phyloP scores from a whole-genome alignment of 2,113 vertebrate genomes.

The Eptesicus fuscus region DNA sequence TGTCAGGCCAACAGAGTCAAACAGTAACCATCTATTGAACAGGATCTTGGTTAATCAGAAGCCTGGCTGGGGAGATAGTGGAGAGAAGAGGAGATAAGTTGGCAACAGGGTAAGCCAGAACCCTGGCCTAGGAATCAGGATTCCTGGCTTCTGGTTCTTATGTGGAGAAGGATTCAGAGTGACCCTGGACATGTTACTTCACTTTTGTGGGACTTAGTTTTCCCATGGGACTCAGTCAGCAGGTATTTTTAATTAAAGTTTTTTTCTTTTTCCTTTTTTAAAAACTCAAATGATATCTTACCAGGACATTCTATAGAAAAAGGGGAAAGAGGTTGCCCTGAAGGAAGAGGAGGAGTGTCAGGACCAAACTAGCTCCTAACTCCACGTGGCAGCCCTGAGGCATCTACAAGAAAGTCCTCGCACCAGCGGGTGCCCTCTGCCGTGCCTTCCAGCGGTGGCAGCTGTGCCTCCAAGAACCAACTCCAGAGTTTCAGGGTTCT shows the following conservation, averaged over 20 bases:
- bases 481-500: neutral
- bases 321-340: neutral
- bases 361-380: neutral
- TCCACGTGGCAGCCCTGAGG: neutral
- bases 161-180: neutral
- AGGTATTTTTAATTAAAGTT: neutral
- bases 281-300: neutral
- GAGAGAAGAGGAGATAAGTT: neutral
- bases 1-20: conserved; percentile 62
- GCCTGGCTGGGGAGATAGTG: conserved; percentile 51
- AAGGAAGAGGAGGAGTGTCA: neutral
- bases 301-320: neutral
- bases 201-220: conserved; percentile 29
- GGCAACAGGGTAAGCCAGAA: neutral
- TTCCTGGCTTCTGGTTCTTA: neutral
- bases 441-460: neutral
- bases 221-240: neutral
- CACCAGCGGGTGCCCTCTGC: neutral
- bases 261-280: neutral
- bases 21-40: conserved; percentile 75
- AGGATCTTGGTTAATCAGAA: conserved; percentile 71
- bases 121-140: neutral
- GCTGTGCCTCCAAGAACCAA: neutral
- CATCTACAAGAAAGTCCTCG: neutral
- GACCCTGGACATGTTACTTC: neutral